Evolutionary conservation across 2,113 vertebrate species (phyloP).

Genomic region (Butastur rufipennis): DNA sequence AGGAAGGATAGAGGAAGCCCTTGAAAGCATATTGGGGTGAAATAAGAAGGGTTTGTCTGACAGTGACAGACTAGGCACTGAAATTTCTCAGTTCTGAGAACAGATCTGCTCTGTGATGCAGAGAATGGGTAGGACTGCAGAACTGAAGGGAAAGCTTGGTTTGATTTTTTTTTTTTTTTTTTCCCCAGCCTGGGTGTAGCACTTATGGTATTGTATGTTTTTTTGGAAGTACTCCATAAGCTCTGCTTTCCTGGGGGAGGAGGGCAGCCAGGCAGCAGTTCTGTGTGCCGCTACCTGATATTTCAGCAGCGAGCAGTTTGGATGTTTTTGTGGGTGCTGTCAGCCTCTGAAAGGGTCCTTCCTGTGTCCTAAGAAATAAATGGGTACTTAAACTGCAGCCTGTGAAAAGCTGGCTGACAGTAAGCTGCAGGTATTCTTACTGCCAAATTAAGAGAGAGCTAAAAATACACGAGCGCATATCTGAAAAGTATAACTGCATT

Average conservation of each 20-base stretch:
- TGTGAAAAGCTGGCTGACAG: background rate
- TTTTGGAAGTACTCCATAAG: background rate
- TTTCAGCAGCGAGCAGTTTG: background rate
- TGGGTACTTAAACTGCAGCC: background rate
- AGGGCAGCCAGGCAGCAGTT: background rate
- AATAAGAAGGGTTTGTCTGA: slow-evolving; percentile 24
- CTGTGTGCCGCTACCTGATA: background rate
- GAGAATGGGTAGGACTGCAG: background rate
- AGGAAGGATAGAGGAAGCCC: background rate
- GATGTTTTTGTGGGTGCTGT: background rate
- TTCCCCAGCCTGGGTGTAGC: background rate
- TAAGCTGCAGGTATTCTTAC: slow-evolving; percentile 11
- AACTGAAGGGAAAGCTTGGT: background rate
- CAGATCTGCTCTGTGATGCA: slow-evolving; percentile 21
- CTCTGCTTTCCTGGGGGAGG: background rate
- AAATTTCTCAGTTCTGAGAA: background rate
- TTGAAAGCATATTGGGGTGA: slow-evolving; percentile 4
- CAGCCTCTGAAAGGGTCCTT: background rate
- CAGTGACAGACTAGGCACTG: slow-evolving; percentile 25
- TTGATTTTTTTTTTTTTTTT: background rate
- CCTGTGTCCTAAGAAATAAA: background rate
- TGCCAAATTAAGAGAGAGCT: slow-evolving; percentile 10
- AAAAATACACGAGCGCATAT: background rate
- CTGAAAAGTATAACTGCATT: background rate
- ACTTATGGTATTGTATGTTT: background rate